phyloP scores from a whole-genome alignment of 2,113 vertebrate species.

The Protomyctophum bolini region DNA sequence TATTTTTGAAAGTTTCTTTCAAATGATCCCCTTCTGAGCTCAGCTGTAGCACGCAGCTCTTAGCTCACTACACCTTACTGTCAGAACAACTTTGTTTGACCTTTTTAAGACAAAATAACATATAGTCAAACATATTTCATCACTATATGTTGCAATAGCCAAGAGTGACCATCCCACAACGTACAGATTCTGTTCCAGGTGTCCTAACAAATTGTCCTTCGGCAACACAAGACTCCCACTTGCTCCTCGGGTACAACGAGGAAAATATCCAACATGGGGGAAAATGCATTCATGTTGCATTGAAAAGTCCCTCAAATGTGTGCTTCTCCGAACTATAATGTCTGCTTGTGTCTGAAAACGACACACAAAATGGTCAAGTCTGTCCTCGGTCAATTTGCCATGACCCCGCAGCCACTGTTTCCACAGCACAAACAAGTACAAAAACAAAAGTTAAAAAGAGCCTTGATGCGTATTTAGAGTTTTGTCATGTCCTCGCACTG shows the following conservation, averaged over 20 bases:
- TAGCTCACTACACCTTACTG: slow-evolving; percentile 15
- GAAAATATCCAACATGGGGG: too few species aligned
- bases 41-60: slow-evolving; percentile 5
- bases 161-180: slow-evolving; percentile 1
- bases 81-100: background rate
- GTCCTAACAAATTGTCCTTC: background rate
- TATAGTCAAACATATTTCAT: background rate
- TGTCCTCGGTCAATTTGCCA: slow-evolving; percentile 4
- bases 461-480: slow-evolving; percentile 38
- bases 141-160: background rate
- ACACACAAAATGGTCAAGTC: background rate
- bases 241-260: too few species aligned
- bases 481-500: slow-evolving; percentile 30
- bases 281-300: too few species aligned
- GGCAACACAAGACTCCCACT: background rate
- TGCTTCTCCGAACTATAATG: background rate
- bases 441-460: slow-evolving; percentile 25
- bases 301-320: background rate
- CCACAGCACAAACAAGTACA: slow-evolving; percentile 36
- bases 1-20: background rate
- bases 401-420: slow-evolving; percentile 34
- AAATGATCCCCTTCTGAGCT: slow-evolving; percentile 8
- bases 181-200: background rate
- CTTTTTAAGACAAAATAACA: background rate
- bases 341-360: background rate